phyloP scores from a whole-genome alignment of 2,888 invertebrate genomes.

The Drosophila anomalata region DNA sequence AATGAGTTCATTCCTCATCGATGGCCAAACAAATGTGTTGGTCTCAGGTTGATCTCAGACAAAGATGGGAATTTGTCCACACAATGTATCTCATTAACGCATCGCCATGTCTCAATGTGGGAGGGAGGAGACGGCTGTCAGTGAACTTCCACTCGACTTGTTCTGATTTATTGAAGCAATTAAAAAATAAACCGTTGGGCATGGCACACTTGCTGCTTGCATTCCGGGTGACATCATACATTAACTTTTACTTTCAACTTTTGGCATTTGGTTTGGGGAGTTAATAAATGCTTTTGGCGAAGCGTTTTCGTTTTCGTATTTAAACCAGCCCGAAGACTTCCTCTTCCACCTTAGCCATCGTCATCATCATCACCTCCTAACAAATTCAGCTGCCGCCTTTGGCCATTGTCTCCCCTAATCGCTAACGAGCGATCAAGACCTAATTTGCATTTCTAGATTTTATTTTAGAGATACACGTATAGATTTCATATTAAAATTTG shows the following conservation, averaged over 20 bases:
- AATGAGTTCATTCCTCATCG: constrained; percentile 55
- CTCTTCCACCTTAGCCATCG: constrained; percentile 14
- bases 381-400: constrained; percentile 6
- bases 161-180: constrained; percentile 38
- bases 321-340: constrained; percentile 39
- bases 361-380: constrained; percentile 4
- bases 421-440: constrained; percentile 42
- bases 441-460: constrained; percentile 72
- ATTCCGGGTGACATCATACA: constrained; percentile 34
- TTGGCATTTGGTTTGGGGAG: constrained; percentile 59
- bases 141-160: constrained; percentile 31
- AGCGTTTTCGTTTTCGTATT: constrained; percentile 59
- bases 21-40: constrained; percentile 22
- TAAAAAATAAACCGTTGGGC: constrained; percentile 40
- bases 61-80: constrained; percentile 38
- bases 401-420: constrained; percentile 34
- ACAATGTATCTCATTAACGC: constrained; percentile 25
- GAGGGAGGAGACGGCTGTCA: constrained; percentile 13
- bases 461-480: constrained; percentile 45
- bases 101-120: neutral
- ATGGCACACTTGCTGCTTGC: neutral
- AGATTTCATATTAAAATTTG: constrained; percentile 37
- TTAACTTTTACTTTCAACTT: constrained; percentile 71
- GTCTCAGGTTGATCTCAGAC: constrained; percentile 27
- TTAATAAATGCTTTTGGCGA: constrained; percentile 27